Evolutionary conservation across 2,888 invertebrate genomes (phyloP).

Genomic region (Drosophila nigricruria): DNA sequence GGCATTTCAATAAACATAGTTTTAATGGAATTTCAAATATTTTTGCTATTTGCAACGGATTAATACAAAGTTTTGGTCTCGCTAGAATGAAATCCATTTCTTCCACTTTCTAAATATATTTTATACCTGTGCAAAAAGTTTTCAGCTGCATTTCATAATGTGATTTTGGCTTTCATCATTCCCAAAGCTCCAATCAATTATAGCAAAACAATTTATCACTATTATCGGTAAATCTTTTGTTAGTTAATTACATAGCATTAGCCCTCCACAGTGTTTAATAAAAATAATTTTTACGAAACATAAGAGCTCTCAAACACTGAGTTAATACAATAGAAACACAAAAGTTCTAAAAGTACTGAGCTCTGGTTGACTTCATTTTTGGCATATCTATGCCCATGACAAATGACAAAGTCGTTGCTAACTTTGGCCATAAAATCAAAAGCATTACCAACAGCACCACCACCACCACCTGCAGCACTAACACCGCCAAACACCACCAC

Average conservation of each 20-base stretch:
- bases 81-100: background rate
- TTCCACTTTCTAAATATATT: background rate
- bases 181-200: conserved; percentile 48
- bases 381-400: conserved; percentile 61
- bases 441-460: conserved; percentile 6
- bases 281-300: conserved; percentile 51
- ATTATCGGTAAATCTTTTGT: conserved; percentile 52
- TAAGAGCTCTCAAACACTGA: conserved; percentile 24
- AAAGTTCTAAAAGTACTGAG: conserved; percentile 64
- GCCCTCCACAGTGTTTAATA: conserved; percentile 38
- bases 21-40: background rate
- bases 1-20: background rate
- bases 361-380: conserved; percentile 63
- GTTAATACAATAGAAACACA: conserved; percentile 46
- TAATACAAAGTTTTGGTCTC: conserved; percentile 1
- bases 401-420: conserved; percentile 67
- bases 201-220: conserved; percentile 59
- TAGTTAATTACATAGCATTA: conserved; percentile 26
- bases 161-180: conserved; percentile 9
- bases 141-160: background rate
- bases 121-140: background rate
- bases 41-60: background rate
- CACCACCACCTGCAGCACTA: background rate
- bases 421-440: conserved; percentile 66
- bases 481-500: conserved; percentile 1